phyloP scores from a whole-genome alignment of 1,140 invertebrate species.

The Drosophila bifasciata region DNA sequence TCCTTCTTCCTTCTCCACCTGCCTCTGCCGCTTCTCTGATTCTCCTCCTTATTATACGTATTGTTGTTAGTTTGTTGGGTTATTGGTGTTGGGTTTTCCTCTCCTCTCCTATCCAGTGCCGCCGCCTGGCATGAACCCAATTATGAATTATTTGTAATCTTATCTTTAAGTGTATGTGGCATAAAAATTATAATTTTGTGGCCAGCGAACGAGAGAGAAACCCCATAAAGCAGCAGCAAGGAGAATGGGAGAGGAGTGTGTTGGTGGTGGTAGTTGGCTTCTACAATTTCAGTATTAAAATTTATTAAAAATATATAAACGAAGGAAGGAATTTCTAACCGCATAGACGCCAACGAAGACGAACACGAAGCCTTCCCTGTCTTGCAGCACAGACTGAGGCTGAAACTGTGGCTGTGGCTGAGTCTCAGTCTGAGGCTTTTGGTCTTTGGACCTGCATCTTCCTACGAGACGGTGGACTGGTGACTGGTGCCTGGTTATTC shows the following conservation, averaged over 20 bases:
- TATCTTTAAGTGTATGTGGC: constrained; percentile 76
- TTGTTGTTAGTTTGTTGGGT: constrained; percentile 54
- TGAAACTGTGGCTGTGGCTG: constrained; percentile 8
- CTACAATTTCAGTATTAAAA: constrained; percentile 79
- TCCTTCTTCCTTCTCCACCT: no score
- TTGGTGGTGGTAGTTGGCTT: constrained; percentile 24
- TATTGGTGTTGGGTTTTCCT: constrained; percentile 37
- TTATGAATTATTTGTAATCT: constrained; percentile 79
- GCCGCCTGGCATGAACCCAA: constrained; percentile 62
- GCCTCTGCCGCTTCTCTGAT: background rate
- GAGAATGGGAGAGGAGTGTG: background rate
- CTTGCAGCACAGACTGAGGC: constrained; percentile 37
- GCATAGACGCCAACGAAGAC: constrained; percentile 14
- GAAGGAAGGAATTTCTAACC: constrained; percentile 65
- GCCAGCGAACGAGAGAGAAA: constrained; percentile 52
- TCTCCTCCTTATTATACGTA: constrained; percentile 1
- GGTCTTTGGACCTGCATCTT: constrained; percentile 26
- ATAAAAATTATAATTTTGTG: constrained; percentile 75
- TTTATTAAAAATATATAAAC: constrained; percentile 80
- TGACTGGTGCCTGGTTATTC: constrained; percentile 22
- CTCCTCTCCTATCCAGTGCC: constrained; percentile 22
- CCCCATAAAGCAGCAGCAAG: constrained; percentile 48
- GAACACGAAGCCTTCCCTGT: background rate
- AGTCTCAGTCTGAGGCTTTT: constrained; percentile 1
- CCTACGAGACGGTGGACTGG: constrained; percentile 15